Conservation (phyloP, 2,797 vertebrate genomes). For the Monodelphis domestica region DNA sequence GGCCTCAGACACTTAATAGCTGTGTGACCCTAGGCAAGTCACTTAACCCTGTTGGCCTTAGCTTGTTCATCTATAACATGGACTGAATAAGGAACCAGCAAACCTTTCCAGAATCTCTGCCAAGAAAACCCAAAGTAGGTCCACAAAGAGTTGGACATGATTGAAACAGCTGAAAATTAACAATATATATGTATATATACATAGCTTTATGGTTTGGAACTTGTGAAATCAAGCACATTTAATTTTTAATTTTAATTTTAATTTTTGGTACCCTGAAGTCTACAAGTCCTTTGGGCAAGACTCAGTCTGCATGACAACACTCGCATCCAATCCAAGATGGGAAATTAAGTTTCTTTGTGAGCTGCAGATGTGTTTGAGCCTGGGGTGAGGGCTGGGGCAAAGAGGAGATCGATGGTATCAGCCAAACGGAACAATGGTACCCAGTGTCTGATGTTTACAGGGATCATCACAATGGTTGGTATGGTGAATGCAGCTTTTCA, state of each 20-base stretch:
- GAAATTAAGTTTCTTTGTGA: conserved; percentile 57
- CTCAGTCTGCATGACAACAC: conserved; percentile 45
- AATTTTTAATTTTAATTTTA: conserved; percentile 12
- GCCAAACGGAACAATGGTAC: background rate
- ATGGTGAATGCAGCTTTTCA: conserved; percentile 11
- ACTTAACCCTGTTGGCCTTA: no score
- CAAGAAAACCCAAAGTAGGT: no score
- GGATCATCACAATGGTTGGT: background rate
- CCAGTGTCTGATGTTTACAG: conserved; percentile 16
- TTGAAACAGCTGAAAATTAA: no score
- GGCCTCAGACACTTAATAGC: no score
- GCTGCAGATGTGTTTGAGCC: conserved; percentile 61
- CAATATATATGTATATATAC: no score
- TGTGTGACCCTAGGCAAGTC: no score
- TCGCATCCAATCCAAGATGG: conserved; percentile 17
- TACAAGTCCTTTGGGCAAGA: background rate
- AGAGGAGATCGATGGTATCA: background rate
- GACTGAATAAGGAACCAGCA: no score
- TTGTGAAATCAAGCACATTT: conserved; percentile 8
- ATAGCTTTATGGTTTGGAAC: background rate
- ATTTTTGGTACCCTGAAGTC: conserved; percentile 38
- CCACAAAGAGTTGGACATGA: no score
- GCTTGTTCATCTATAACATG: no score
- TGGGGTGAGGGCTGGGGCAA: background rate
- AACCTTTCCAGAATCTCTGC: no score